These are phyloP conservation scores for Conus betulinus DNA, from an alignment of 1,140 invertebrate species.

Conservation along the genomic window DNA sequence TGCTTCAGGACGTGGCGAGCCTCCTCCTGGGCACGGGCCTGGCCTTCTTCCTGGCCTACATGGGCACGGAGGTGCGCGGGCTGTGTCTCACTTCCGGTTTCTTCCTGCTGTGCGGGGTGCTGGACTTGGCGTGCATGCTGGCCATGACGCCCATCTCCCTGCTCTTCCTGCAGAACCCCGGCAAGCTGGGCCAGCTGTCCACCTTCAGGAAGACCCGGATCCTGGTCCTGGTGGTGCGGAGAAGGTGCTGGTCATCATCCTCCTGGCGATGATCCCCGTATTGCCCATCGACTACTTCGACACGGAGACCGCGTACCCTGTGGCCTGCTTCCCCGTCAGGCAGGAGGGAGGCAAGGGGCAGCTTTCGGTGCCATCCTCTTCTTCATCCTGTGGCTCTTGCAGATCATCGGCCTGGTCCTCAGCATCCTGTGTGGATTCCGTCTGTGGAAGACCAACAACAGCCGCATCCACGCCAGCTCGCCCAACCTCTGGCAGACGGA, in stretches of 20 bases:
- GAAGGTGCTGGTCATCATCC: slow-evolving; percentile 50
- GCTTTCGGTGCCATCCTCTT: slow-evolving; percentile 54
- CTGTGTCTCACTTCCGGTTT: slow-evolving; percentile 48
- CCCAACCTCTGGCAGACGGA: slow-evolving; percentile 63
- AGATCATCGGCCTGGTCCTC: slow-evolving; percentile 40
- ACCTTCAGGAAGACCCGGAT: slow-evolving; percentile 42
- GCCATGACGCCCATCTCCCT: slow-evolving; percentile 32
- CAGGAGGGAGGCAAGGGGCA: slow-evolving; percentile 50
- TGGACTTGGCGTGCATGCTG: slow-evolving; percentile 35
- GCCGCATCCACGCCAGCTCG: slow-evolving; percentile 60
- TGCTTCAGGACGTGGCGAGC: slow-evolving; percentile 50
- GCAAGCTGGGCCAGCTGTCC: slow-evolving; percentile 44
- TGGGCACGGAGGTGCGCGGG: slow-evolving; percentile 20
- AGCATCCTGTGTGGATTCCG: slow-evolving; percentile 51
- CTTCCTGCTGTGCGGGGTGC: slow-evolving; percentile 52
- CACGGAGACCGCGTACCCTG: slow-evolving; percentile 25
- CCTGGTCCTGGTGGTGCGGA: slow-evolving; percentile 54
- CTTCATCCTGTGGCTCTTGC: slow-evolving; percentile 52
- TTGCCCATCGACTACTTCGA: slow-evolving; percentile 49
- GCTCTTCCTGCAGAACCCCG: slow-evolving; percentile 49
- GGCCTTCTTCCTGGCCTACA: slow-evolving; percentile 45
- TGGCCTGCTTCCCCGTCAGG: slow-evolving; percentile 56
- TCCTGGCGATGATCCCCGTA: slow-evolving; percentile 47
- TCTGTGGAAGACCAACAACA: slow-evolving; percentile 55
- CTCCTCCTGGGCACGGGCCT: slow-evolving; percentile 53